These are phyloP conservation scores for Sakesphorus luctuosus DNA, from an alignment of 2,113 vertebrate genomes.

Conservation along the genomic window DNA sequence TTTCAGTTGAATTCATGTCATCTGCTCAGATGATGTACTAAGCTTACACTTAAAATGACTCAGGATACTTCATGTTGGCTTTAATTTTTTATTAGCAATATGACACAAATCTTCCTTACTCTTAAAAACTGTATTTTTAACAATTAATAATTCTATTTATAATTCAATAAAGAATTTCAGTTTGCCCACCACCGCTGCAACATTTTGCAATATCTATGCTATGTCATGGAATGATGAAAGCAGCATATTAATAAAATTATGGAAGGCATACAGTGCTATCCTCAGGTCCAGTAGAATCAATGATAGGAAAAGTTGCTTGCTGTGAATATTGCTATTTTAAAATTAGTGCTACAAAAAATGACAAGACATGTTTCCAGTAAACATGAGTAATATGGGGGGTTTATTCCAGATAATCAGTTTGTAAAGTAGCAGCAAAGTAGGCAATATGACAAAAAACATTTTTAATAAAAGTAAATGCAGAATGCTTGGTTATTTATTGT, in stretches of 20 bases:
- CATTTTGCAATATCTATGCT: constrained; percentile 60
- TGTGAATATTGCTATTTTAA: not conserved
- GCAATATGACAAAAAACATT: not conserved
- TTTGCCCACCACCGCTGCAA: constrained; percentile 40
- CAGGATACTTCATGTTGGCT: not conserved
- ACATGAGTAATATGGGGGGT: not conserved
- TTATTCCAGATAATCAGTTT: not conserved
- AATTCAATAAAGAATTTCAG: constrained; percentile 18
- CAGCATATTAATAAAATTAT: constrained; percentile 9
- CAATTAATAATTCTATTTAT: constrained; percentile 6
- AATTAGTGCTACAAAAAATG: not conserved
- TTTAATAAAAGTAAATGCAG: not conserved
- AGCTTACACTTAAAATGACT: not conserved
- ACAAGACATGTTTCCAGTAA: not conserved
- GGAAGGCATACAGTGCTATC: not conserved
- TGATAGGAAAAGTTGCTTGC: not conserved
- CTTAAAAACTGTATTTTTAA: not conserved
- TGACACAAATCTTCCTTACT: not conserved
- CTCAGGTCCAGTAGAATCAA: not conserved
- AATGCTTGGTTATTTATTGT: not conserved
- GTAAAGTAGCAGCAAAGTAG: not conserved
- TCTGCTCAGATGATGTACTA: not conserved
- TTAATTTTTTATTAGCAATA: not conserved
- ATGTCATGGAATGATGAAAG: constrained; percentile 75
- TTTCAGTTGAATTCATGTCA: constrained; percentile 11